Conservation (phyloP, 2,113 vertebrate genomes). For the Furnarius figulus region DNA sequence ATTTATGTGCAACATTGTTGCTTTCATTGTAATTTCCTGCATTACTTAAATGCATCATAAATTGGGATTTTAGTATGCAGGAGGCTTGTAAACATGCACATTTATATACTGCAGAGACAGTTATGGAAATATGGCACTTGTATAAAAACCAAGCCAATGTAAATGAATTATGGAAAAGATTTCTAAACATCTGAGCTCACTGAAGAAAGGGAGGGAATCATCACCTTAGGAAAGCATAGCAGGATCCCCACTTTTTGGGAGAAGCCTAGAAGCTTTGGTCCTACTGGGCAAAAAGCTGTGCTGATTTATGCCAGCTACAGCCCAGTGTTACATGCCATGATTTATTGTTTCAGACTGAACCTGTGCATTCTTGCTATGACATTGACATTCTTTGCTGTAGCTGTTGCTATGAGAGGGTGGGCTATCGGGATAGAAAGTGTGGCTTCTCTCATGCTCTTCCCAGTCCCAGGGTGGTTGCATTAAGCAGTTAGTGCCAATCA, state of each 20-base stretch:
- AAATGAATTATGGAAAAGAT: not conserved
- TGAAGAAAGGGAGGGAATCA: not conserved
- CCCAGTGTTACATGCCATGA: not conserved
- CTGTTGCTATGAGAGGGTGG: constrained; percentile 2
- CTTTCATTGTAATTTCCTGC: not conserved
- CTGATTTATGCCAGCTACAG: not conserved
- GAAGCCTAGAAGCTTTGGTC: not conserved
- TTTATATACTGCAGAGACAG: not conserved
- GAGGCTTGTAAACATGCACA: not conserved
- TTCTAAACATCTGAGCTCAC: not conserved
- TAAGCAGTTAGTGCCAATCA: not conserved
- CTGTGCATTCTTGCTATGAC: not conserved
- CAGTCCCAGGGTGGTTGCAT: not conserved
- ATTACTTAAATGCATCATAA: not conserved
- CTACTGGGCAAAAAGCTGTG: not conserved
- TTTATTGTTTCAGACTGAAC: constrained; percentile 34
- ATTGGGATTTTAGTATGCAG: not conserved
- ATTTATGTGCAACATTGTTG: not conserved
- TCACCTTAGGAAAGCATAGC: not conserved
- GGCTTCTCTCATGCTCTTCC: not conserved
- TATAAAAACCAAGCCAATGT: not conserved
- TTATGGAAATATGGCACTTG: not conserved
- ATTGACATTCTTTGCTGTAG: constrained; percentile 18
- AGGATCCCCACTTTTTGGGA: not conserved
- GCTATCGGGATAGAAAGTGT: not conserved